phyloP scores from a whole-genome alignment of 2,113 vertebrate species.

The Ophthalmolycus amberensis region DNA sequence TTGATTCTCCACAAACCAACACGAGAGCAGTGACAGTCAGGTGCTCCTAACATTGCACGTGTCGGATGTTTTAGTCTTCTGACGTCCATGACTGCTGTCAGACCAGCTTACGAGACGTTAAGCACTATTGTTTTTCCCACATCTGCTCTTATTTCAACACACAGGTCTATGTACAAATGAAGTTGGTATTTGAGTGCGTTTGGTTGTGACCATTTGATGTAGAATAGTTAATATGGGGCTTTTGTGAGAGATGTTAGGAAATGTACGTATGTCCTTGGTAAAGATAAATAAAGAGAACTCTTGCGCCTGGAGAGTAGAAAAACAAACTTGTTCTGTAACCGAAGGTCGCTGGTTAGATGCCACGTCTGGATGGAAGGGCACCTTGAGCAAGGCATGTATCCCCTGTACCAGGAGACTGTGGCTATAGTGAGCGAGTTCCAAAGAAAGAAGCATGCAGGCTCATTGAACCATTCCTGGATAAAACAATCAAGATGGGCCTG shows the following conservation, averaged over 20 bases:
- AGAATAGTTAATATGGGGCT: neutral
- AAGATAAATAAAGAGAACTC: neutral
- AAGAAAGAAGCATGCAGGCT: constrained; percentile 35
- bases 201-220: neutral
- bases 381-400: neutral
- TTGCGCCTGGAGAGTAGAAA: neutral
- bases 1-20: neutral
- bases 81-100: neutral
- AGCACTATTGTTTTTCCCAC: neutral
- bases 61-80: neutral
- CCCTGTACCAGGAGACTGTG: neutral
- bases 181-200: neutral
- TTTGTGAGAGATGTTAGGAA: neutral
- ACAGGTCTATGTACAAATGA: constrained; percentile 13
- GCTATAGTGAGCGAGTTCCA: neutral
- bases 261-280: neutral
- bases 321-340: neutral
- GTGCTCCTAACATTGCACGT: neutral
- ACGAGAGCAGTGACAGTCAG: neutral
- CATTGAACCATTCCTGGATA: neutral
- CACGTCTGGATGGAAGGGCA: neutral
- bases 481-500: neutral
- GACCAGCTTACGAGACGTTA: neutral
- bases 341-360: constrained; percentile 19
- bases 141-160: neutral